These are phyloP conservation scores for Lasaia peninsularis DNA, from an alignment of 1,140 invertebrate species.

Conservation along the genomic window DNA sequence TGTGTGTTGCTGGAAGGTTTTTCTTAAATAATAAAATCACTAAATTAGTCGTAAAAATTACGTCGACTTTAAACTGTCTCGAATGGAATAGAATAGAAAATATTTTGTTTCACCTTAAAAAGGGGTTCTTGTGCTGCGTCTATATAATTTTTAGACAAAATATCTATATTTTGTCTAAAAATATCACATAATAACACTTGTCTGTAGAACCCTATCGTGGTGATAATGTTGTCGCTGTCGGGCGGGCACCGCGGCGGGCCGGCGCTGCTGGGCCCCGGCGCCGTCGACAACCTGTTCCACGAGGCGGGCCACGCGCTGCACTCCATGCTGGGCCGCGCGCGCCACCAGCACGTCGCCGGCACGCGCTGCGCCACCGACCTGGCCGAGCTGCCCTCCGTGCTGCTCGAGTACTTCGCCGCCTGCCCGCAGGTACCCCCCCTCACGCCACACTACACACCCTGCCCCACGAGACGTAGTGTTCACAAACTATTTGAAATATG, in stretches of 20 bases:
- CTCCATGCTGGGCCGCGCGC: conserved; percentile 96
- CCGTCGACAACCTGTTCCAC: conserved; percentile 98
- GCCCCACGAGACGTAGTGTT: background rate
- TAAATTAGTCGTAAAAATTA: too few species aligned
- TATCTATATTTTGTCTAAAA: too few species aligned
- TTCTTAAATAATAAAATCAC: too few species aligned
- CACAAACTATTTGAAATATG: too few species aligned
- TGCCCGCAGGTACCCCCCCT: conserved; percentile 85
- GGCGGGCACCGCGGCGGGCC: conserved; percentile 86
- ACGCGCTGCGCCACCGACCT: conserved; percentile 98
- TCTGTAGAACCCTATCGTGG: conserved; percentile 92
- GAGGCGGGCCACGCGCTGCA: conserved; percentile 99
- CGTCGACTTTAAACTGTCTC: too few species aligned
- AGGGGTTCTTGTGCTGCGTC: too few species aligned
- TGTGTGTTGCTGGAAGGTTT: too few species aligned
- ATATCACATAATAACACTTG: background rate
- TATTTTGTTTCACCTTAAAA: too few species aligned
- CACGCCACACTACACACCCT: background rate
- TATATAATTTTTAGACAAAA: too few species aligned
- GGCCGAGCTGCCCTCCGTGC: conserved; percentile 97
- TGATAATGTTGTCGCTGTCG: conserved; percentile 93
- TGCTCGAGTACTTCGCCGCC: conserved; percentile 98
- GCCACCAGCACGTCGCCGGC: conserved; percentile 97
- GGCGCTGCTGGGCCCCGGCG: conserved; percentile 87
- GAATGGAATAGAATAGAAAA: too few species aligned